Evolutionary conservation across 2,888 invertebrate genomes (phyloP).

Genomic region (Microctonus hyperodae): DNA sequence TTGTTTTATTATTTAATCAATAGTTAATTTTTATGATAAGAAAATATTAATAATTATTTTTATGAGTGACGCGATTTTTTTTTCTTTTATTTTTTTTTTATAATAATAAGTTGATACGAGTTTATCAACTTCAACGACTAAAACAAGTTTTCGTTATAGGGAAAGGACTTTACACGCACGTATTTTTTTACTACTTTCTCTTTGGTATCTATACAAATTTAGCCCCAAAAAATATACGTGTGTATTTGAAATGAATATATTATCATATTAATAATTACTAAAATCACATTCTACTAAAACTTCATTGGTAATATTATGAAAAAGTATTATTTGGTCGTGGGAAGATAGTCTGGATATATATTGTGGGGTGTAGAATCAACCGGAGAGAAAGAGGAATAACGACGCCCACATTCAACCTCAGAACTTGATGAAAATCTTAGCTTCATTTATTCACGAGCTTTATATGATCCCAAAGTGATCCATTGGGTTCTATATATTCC

Average conservation of each 20-base stretch:
- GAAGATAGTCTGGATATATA: background rate
- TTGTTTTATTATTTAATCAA: no score
- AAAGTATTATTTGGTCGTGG: background rate
- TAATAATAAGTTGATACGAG: background rate
- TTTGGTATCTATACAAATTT: background rate
- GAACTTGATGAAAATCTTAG: conserved; percentile 15
- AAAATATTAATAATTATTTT: no score
- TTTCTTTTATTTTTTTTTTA: no score
- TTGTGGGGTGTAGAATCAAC: background rate
- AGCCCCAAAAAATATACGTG: background rate
- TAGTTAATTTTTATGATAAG: no score
- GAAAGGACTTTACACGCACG: background rate
- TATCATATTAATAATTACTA: background rate
- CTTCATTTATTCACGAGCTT: background rate
- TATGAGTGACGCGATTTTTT: no score
- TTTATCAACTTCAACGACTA: background rate
- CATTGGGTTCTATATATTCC: no score
- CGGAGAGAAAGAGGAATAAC: conserved; percentile 17
- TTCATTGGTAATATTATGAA: background rate
- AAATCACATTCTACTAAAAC: background rate
- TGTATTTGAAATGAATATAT: background rate
- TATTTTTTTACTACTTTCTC: background rate
- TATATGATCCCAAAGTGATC: background rate
- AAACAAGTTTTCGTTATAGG: background rate
- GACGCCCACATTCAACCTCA: conserved; percentile 16